These are phyloP conservation scores for Drosophila ercepeae DNA, from an alignment of 1,140 invertebrate genomes.

Conservation along the genomic window DNA sequence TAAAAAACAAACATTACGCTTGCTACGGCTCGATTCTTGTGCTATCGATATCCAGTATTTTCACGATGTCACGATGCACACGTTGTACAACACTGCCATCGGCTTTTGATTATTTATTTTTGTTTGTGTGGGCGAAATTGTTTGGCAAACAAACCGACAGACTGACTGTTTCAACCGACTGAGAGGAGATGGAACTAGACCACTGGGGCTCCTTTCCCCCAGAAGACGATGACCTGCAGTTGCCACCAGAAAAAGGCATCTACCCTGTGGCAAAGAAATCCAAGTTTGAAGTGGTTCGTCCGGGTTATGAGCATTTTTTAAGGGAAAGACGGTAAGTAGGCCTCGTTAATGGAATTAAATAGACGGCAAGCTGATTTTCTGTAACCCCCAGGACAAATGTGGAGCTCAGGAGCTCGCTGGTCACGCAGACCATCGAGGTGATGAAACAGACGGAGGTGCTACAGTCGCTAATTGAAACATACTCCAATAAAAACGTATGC, in stretches of 20 bases:
- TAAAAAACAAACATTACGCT: constrained; percentile 7
- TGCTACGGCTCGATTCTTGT: neutral
- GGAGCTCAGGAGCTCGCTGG: constrained; percentile 71
- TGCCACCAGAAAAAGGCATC: constrained; percentile 33
- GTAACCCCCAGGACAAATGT: constrained; percentile 30
- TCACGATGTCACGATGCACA: too few relatives aligned
- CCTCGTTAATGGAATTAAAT: too few relatives aligned
- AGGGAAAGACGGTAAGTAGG: constrained; percentile 47
- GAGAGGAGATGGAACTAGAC: constrained; percentile 42
- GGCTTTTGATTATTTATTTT: constrained; percentile 28
- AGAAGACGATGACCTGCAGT: constrained; percentile 37
- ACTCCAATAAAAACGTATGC: constrained; percentile 80
- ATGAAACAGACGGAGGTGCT: constrained; percentile 83
- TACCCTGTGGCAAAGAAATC: constrained; percentile 44
- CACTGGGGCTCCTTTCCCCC: constrained; percentile 55
- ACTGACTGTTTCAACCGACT: neutral
- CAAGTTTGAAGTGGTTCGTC: constrained; percentile 59
- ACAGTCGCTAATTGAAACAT: constrained; percentile 81
- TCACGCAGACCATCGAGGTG: constrained; percentile 82
- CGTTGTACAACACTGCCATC: constrained; percentile 13
- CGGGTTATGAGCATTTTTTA: constrained; percentile 24
- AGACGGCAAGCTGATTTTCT: neutral
- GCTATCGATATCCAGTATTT: neutral
- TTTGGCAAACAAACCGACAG: neutral
- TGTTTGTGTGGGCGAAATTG: constrained; percentile 1